Base-by-base conservation (phyloP, 37 sponge, comb jelly and placozoan species). In the Eunapius fragilis region DNA sequence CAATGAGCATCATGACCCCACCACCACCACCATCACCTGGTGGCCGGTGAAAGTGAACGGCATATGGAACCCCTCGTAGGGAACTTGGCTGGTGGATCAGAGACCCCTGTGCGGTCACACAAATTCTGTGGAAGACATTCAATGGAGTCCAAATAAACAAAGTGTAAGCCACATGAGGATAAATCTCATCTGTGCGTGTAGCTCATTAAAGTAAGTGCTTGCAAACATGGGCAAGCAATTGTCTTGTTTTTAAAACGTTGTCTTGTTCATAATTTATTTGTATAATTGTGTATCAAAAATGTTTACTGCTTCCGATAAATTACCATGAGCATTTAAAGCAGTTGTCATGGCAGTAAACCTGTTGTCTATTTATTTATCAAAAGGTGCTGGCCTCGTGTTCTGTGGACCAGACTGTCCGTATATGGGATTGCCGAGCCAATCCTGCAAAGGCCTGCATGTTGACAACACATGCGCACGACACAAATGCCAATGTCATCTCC, bases 141-240 rank as follows among this genome's bases (percentile, higher is more conserved):
- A 98, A 80, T 99, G 99, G 99, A 95, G 96, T 74, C 99, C n/a
- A n/a, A n/a, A n/a, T n/a, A n/a, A n/a, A n/a, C n/a, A n/a, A 11
- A 93, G 91, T 81, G 97, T 96, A 69, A 90, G 96, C 36, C 28
- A 3, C 19, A 17, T 17, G n/a, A n/a, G n/a, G n/a, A n/a, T n/a
- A n/a, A n/a, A n/a, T n/a, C n/a, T n/a, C n/a, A n/a, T n/a, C n/a
- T n/a, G n/a, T n/a, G n/a, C n/a, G n/a, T n/a, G n/a, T n/a, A n/a
- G n/a, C n/a, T n/a, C n/a, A n/a, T n/a, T n/a, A n/a, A n/a, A n/a
- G n/a, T n/a, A n/a, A n/a, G n/a, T n/a, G n/a, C n/a, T n/a, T n/a
- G n/a, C n/a, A n/a, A n/a, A n/a, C n/a, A n/a, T n/a, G n/a, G n/a
- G n/a, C n/a, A n/a, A n/a, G n/a, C n/a, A n/a, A n/a, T n/a, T n/a